Evolutionary conservation across 2,797 vertebrate species (phyloP).

Genomic region (Neopelma chrysocephalum): DNA sequence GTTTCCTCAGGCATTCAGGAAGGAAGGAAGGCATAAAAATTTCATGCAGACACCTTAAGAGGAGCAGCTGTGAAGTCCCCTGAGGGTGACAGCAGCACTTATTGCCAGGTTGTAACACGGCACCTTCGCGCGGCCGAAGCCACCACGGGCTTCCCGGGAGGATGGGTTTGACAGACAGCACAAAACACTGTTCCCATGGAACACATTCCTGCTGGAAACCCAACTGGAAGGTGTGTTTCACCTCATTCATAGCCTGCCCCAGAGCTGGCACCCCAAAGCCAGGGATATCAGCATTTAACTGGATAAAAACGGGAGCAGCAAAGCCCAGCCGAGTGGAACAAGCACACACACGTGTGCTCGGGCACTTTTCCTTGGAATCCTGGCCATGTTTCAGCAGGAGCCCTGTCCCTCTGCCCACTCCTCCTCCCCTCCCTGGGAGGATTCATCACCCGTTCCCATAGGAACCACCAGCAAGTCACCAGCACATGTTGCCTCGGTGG

Average conservation of each 20-base stretch:
- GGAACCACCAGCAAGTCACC: not conserved
- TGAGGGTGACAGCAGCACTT: not conserved
- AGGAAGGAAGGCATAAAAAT: not conserved
- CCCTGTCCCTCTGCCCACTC: not conserved
- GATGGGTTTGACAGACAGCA: not conserved
- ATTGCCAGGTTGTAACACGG: fast-evolving
- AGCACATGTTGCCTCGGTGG: not conserved
- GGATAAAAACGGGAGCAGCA: not conserved
- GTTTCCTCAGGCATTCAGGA: not conserved
- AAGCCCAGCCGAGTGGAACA: not conserved
- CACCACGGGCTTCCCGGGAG: fast-evolving
- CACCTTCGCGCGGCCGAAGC: not conserved
- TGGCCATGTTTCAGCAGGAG: not conserved
- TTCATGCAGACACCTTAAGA: not conserved
- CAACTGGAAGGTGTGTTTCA: not conserved
- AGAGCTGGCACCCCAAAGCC: not conserved
- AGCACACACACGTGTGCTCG: not conserved
- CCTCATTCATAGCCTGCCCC: not conserved
- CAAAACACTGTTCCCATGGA: not conserved
- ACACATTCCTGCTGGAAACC: not conserved
- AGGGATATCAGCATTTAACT: fast-evolving
- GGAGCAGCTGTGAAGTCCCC: not conserved
- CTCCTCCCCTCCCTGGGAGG: not conserved
- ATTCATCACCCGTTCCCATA: not conserved
- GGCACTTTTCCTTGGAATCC: not conserved